Conservation (phyloP, 2,113 vertebrate species). For the Neotoma lepida region DNA sequence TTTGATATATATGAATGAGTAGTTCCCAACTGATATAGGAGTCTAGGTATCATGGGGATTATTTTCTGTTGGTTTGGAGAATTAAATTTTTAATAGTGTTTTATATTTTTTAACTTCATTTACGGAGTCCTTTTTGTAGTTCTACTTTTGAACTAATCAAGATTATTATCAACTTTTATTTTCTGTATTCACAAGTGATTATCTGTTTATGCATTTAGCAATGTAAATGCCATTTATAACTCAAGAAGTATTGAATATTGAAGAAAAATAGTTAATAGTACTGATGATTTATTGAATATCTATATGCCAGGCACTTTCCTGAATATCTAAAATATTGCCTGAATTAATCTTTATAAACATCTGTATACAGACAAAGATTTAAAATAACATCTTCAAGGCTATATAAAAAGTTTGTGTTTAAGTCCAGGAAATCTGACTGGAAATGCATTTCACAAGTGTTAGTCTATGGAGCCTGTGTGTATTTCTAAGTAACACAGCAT, state of each 20-base stretch:
- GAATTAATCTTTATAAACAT: constrained; percentile 33
- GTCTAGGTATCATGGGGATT: neutral
- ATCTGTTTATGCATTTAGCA: neutral
- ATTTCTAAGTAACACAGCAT: neutral
- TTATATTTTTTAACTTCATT: constrained; percentile 22
- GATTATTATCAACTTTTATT: constrained; percentile 5
- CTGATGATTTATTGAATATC: neutral
- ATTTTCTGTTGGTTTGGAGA: constrained; percentile 11
- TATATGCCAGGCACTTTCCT: neutral
- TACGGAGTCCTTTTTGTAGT: neutral
- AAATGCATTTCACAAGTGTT: neutral
- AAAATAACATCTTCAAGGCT: neutral
- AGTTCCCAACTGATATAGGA: neutral
- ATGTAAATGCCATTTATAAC: neutral
- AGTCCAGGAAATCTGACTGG: neutral
- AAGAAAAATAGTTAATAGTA: neutral
- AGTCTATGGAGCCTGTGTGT: neutral
- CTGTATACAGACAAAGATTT: neutral
- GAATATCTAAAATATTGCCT: constrained; percentile 23
- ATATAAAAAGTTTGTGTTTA: neutral
- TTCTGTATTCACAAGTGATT: neutral
- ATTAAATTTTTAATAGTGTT: neutral
- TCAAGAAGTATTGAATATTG: neutral
- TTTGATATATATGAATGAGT: neutral
- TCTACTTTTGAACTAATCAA: neutral